phyloP scores from a whole-genome alignment of 2,113 vertebrate species.

The Nipponia nippon region DNA sequence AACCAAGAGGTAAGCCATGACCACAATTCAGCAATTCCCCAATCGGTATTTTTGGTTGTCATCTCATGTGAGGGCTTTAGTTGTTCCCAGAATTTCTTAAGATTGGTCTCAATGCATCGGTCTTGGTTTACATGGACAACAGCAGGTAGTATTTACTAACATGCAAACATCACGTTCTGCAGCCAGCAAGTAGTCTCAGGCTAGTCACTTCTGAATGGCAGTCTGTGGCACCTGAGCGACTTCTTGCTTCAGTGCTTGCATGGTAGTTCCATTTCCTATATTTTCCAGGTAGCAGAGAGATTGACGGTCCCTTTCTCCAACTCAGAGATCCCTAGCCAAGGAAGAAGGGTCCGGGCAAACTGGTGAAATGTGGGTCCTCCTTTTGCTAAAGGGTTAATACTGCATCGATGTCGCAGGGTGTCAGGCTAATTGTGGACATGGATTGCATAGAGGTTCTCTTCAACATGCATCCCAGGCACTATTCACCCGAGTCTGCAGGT shows the following conservation, averaged over 20 bases:
- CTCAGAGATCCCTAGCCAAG: not conserved
- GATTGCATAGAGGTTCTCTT: not conserved
- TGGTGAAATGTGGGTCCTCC: not conserved
- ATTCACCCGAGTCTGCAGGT: not conserved
- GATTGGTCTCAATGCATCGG: not conserved
- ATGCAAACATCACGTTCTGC: not conserved
- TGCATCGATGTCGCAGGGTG: not conserved
- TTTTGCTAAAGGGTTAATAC: not conserved
- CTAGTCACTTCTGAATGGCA: not conserved
- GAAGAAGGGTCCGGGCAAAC: not conserved
- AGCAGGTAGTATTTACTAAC: not conserved
- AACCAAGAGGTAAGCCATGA: not conserved
- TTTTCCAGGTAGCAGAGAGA: not conserved
- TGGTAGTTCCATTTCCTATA: not conserved
- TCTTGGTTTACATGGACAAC: not conserved
- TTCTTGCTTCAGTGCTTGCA: not conserved
- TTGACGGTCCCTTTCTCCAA: not conserved
- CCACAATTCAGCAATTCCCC: not conserved
- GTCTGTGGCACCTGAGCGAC: not conserved
- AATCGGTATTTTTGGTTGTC: not conserved
- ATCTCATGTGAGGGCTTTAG: not conserved
- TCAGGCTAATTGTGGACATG: not conserved
- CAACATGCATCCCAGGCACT: not conserved
- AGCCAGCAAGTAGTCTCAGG: not conserved
- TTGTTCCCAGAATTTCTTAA: not conserved